phyloP scores from a whole-genome alignment of 2,888 invertebrate species.

The Linnaemya vulpina region DNA sequence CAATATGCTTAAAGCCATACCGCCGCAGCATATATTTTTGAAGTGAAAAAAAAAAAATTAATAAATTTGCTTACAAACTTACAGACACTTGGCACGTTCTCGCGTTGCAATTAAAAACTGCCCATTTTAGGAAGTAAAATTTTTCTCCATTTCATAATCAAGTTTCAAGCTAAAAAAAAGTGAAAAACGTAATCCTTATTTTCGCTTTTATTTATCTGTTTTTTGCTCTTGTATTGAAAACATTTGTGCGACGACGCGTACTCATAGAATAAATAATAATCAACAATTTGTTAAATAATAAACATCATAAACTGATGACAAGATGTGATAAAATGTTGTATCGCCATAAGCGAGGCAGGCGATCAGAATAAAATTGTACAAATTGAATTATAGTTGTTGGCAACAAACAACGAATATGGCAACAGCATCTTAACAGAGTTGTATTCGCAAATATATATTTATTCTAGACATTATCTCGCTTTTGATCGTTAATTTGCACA shows the following conservation, averaged over 20 bases:
- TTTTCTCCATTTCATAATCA: slow-evolving; percentile 31
- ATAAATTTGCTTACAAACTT: slow-evolving; percentile 15
- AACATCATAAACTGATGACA: slow-evolving; percentile 71
- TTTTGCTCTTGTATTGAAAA: not conserved
- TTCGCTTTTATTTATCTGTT: too few species aligned
- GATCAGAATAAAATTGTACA: slow-evolving; percentile 67
- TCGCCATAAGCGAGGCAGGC: slow-evolving; percentile 51
- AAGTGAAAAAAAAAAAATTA: too few species aligned
- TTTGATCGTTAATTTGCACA: slow-evolving; percentile 62
- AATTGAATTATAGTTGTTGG: slow-evolving; percentile 64
- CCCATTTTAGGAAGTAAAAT: not conserved
- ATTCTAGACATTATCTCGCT: slow-evolving; percentile 57
- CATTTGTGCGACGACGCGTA: not conserved
- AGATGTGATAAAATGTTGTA: slow-evolving; percentile 72
- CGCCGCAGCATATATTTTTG: too few species aligned
- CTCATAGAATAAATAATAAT: slow-evolving; percentile 46
- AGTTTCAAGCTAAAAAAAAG: slow-evolving; percentile 17
- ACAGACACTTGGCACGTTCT: slow-evolving; percentile 53
- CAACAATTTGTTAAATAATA: slow-evolving; percentile 70
- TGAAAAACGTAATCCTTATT: slow-evolving; percentile 52
- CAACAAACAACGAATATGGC: slow-evolving; percentile 58
- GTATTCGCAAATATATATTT: slow-evolving; percentile 42
- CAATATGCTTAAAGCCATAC: not conserved
- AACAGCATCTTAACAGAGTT: slow-evolving; percentile 64
- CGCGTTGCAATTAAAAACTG: slow-evolving; percentile 6